Percentiles rank a stretch among this genome's conserved stretches.
Conservation (phyloP, 2,888 invertebrate genomes). For the Galerucella pusilla region DNA sequence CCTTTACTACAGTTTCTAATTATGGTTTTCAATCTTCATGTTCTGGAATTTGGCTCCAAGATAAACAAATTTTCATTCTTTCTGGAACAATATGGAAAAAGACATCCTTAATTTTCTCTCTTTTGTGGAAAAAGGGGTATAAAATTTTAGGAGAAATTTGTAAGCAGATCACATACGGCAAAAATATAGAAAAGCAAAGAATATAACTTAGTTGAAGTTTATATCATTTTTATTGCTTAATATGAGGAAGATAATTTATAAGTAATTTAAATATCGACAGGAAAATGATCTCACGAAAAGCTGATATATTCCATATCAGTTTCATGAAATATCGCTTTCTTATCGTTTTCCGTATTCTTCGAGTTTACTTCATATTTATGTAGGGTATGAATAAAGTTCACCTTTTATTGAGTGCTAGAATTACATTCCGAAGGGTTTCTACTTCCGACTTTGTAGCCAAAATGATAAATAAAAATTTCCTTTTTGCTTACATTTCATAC, state of each 20-base stretch:
- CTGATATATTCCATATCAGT: slow-evolving; percentile 44
- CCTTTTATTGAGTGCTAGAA: slow-evolving; percentile 41
- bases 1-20: too few species aligned
- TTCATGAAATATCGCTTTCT: slow-evolving; percentile 44
- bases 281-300: slow-evolving; percentile 38
- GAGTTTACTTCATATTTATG: slow-evolving; percentile 46
- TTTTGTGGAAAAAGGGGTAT: slow-evolving; percentile 1
- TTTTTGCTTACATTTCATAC: background rate
- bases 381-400: slow-evolving; percentile 42
- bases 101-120: too few species aligned
- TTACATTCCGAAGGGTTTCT: slow-evolving; percentile 35
- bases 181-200: slow-evolving; percentile 22
- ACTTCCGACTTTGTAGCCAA: slow-evolving; percentile 38
- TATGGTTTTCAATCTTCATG: too few species aligned
- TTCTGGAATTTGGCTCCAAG: too few species aligned
- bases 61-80: too few species aligned
- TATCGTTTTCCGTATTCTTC: slow-evolving; percentile 43
- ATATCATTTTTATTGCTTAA: slow-evolving; percentile 36
- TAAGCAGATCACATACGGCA: slow-evolving; percentile 22
- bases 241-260: slow-evolving; percentile 40
- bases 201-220: slow-evolving; percentile 25
- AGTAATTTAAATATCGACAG: slow-evolving; percentile 43
- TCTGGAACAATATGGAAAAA: too few species aligned
- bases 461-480: slow-evolving; percentile 15
- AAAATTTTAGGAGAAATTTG: slow-evolving; percentile 20